Percentiles rank a stretch among this genome's conserved stretches.
Evolutionary conservation across 64 coral and sea anemone genomes (phyloP).

Genomic region (Hydrozoanthus tunicans): DNA sequence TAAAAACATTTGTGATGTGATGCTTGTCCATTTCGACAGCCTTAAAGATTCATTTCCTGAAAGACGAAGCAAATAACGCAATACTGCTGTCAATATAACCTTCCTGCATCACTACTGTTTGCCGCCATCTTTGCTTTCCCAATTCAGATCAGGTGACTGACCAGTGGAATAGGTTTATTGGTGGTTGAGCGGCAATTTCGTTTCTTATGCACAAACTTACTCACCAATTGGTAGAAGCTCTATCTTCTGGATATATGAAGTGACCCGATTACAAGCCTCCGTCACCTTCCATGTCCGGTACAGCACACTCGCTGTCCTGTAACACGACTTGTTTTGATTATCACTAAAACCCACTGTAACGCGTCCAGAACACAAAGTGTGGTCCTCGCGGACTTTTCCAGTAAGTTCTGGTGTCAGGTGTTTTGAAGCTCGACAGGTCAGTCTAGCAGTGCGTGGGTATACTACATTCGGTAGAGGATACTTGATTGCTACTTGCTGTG

Average conservation of each 20-base stretch:
- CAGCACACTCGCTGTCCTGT: background rate
- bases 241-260: constrained; percentile 48
- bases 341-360: constrained; percentile 25
- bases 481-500: constrained; percentile 43
- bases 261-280: constrained; percentile 53
- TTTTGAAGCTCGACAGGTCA: constrained; percentile 36
- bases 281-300: constrained; percentile 23
- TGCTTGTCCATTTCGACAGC: too few species aligned
- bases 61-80: too few species aligned
- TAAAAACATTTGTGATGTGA: too few species aligned
- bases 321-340: constrained; percentile 22
- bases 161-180: too few species aligned
- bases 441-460: background rate
- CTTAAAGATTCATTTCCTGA: too few species aligned
- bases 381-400: background rate
- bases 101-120: too few species aligned
- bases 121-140: too few species aligned
- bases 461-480: constrained; percentile 7
- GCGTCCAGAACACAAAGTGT: background rate
- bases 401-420: constrained; percentile 13
- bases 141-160: too few species aligned
- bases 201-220: background rate
- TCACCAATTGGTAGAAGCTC: constrained; percentile 12
- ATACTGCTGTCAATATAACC: too few species aligned
- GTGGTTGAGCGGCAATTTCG: background rate